Base-by-base conservation (phyloP, 2,888 invertebrate genomes). In the Tolmerus cingulatus region DNA sequence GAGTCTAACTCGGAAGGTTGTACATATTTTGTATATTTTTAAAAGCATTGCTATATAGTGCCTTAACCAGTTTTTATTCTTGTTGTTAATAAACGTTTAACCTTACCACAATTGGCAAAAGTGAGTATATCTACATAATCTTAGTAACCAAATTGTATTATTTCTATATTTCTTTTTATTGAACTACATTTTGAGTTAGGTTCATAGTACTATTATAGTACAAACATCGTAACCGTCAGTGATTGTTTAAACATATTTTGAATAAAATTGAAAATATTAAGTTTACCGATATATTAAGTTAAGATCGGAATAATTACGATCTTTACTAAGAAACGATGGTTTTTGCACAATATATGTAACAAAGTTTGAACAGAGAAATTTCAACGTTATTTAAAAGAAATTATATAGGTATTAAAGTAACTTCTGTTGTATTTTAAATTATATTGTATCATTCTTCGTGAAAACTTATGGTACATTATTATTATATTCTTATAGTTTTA, bases 51-150 rank as follows among this genome's bases (percentile, higher is more conserved):
- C 23, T 81, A 51, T 51, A 81, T 27, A 51, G 81, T 81, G 81
- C 81, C 81, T 81, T 81, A 81, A 46, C 19, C n/a, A 23, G 23
- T 81, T 55, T 40, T 43, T 81, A 34, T 81, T 81, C 51, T 81
- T 27, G 27, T 9, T 81, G 34, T 81, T 76, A 76, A n/a, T 37
- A 81, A 81, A 12, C 23, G 51, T 81, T 55, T 27, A 46, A 43
- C 14, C 12, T 79, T 79, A 34, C 37, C 9, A 51, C 23, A 81
- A 51, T 55, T 81, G 16, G 51, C 55, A 81, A 81, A 51, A 81
- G 81, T 81, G 81, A 81, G 81, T 81, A 81, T 55, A n/a, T 55
- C 16, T 23, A 16, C 0, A 27, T 27, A 8, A 27, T 81, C 5
- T 81, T 78, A 23, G n/a, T 23, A 3, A 37, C 12, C 37, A 16